Evolutionary conservation across 2,113 vertebrate genomes (phyloP), one percentile per base, ranked within the genome.

Genomic region (cat (Felis catus)): DNA sequence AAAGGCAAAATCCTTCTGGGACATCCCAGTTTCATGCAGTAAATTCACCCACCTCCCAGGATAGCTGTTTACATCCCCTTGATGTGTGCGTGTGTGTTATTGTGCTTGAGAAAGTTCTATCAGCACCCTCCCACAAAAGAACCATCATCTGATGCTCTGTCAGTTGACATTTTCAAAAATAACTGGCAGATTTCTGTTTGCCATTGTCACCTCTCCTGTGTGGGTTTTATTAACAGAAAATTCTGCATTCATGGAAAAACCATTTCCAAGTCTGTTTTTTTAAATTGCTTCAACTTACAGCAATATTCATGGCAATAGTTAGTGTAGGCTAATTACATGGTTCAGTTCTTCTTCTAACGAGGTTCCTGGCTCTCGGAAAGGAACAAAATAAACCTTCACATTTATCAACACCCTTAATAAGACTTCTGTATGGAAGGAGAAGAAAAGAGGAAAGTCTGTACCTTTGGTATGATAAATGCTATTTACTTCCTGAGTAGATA

Each of bases 1-100:
- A 97, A 99, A 98, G 99, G 99, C 99, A 98, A 98, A 41, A 55
- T 74, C 39, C 81, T 66, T 73, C 53, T 4, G 0, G 39, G 36
- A 65, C 7, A 36, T 29, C 83, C 91, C 91, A 23, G 27, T 31
- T 89, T 83, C 23, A 0, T 11, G 33, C 19, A 25, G 33, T 61
- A 79, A 83, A 73, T 27, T 73, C 58, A 53, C 29, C 23, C 18
- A 19, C 21, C 19, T 89, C 53, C 48, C 45, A 7, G 18, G 6
- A 73, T 9, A 66, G 23, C 14, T 66, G 25, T 92, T 94, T 29
- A 45, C 15, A 63, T 33, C n/a, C 73, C 25, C 33, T 61, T 19
- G 0, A 45, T 78, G 76, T 27, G 25, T 4, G 39, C 3, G 0
- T 3, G 0, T 70, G 41, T 39, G 23, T n/a, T 21, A 4, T n/a